phyloP scores from a whole-genome alignment of 2,113 vertebrate genomes.

The Blennius ocellaris region DNA sequence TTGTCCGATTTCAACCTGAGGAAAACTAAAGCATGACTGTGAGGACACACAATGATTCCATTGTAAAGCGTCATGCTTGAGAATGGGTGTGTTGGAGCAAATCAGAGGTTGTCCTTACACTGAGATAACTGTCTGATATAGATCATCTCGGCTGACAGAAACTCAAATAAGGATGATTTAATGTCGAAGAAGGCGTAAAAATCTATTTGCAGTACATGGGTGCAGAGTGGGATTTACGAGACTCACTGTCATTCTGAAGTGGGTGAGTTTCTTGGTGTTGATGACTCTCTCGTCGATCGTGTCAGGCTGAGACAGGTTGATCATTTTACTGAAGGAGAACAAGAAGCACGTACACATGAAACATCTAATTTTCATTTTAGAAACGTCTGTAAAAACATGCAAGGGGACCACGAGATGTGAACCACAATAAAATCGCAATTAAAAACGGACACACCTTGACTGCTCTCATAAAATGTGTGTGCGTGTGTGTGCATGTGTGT shows the following conservation, averaged over 20 bases:
- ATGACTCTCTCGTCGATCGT: conserved; percentile 98
- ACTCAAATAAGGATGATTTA: too few relatives aligned
- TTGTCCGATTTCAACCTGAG: too few relatives aligned
- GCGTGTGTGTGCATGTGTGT: conserved; percentile 5
- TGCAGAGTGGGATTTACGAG: not conserved
- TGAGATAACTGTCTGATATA: conserved; percentile 7
- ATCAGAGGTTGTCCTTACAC: not conserved
- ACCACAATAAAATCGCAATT: conserved; percentile 24
- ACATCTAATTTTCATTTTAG: not conserved
- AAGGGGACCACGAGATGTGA: not conserved
- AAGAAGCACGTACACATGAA: not conserved
- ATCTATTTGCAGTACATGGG: not conserved
- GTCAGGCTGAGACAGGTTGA: conserved; percentile 95
- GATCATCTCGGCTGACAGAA: not conserved
- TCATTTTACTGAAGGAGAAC: conserved; percentile 92
- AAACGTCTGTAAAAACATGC: not conserved
- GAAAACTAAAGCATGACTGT: too few relatives aligned
- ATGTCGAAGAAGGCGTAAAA: too few relatives aligned
- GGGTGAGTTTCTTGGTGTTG: conserved; percentile 93
- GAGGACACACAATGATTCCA: too few relatives aligned
- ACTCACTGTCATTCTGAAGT: conserved; percentile 94
- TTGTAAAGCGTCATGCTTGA: too few relatives aligned
- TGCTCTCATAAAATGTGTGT: not conserved
- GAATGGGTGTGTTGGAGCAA: too few relatives aligned
- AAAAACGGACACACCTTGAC: not conserved